These are phyloP conservation scores for Probosciger aterrimus DNA, from an alignment of 2,113 vertebrate species.

Conservation along the genomic window DNA sequence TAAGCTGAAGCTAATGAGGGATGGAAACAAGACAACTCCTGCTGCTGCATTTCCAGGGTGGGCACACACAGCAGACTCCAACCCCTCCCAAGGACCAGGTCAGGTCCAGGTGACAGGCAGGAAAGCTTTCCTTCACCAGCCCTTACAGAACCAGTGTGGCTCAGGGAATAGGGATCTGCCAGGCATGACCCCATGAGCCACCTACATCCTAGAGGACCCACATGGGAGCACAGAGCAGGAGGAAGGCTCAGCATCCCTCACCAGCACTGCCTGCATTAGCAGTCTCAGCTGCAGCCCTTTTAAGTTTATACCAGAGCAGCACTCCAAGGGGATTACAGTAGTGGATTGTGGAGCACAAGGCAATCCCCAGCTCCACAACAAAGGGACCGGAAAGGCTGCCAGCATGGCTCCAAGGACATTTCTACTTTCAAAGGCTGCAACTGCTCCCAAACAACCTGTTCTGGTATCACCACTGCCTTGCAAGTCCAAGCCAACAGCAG, in stretches of 20 bases:
- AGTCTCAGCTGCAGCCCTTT: conserved; percentile 18
- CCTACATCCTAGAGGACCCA: not conserved
- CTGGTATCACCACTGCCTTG: not conserved
- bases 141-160: not conserved
- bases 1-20: not conserved
- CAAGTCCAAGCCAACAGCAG: not conserved
- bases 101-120: not conserved
- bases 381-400: conserved; percentile 34
- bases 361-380: conserved; percentile 21
- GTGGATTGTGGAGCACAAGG: conserved; percentile 41
- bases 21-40: not conserved
- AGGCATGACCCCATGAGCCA: not conserved
- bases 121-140: not conserved
- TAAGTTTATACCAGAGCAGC: not conserved
- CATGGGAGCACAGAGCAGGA: not conserved
- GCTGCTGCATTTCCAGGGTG: not conserved
- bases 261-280: conserved; percentile 25
- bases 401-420: not conserved
- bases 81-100: not conserved
- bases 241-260: not conserved
- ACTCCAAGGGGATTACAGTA: conserved; percentile 35
- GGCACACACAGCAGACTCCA: not conserved
- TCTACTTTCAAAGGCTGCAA: conserved; percentile 5
- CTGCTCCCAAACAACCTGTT: conserved; percentile 9
- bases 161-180: not conserved